Percentiles rank a stretch among this genome's conserved stretches.
These are phyloP conservation scores for Magallana angulata DNA, from an alignment of 1,140 invertebrate genomes.

Conservation along the genomic window DNA sequence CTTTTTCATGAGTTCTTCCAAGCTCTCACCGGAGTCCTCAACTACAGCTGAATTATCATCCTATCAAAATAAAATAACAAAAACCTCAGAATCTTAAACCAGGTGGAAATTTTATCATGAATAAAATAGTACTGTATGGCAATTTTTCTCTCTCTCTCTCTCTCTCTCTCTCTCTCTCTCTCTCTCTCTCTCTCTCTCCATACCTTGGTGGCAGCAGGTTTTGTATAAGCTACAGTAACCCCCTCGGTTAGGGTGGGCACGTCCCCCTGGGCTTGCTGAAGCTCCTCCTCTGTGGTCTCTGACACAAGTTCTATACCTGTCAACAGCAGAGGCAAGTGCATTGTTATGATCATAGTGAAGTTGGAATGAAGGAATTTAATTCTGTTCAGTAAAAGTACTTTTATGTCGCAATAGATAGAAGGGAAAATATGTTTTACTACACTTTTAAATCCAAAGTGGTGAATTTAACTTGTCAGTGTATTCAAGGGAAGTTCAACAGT, in stretches of 20 bases:
- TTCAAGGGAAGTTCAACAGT: too few relatives aligned
- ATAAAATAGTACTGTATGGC: neutral
- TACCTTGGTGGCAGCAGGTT: slow-evolving; percentile 77
- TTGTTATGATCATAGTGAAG: too few relatives aligned
- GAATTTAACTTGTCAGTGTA: too few relatives aligned
- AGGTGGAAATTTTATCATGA: too few relatives aligned
- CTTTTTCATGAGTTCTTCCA: slow-evolving; percentile 93
- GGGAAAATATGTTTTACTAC: too few relatives aligned
- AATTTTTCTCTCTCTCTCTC: neutral
- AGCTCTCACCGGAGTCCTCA: slow-evolving; percentile 81
- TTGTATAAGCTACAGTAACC: slow-evolving; percentile 85
- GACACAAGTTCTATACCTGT: slow-evolving; percentile 74
- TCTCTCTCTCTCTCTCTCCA: neutral
- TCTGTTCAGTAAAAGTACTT: too few relatives aligned
- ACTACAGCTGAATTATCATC: slow-evolving; percentile 82
- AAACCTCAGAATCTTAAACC: neutral
- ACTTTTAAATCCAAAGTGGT: too few relatives aligned
- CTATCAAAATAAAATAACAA: slow-evolving; percentile 61
- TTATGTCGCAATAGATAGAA: too few relatives aligned
- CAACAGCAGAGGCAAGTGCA: neutral
- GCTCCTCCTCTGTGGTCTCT: slow-evolving; percentile 73
- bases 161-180: neutral
- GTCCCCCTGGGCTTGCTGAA: slow-evolving; percentile 66
- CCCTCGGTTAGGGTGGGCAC: slow-evolving; percentile 82
- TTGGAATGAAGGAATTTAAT: too few relatives aligned